A percentile compares a stretch with the other conserved stretches of the same genome.
phyloP scores from a whole-genome alignment of 1,140 invertebrate species.

The Apis florea region DNA sequence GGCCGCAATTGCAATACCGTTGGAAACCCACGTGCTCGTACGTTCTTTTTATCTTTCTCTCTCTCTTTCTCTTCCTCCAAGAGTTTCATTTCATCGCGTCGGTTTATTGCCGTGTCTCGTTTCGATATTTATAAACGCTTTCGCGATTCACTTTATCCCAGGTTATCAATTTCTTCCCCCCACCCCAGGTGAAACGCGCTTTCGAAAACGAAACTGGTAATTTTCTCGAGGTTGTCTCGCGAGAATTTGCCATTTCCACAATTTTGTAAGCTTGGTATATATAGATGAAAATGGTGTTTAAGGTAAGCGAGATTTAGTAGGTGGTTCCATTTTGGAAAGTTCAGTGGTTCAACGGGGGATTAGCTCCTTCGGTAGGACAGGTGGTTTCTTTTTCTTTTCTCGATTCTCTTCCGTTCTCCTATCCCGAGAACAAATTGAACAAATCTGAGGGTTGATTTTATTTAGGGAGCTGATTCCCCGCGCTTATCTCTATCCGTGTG shows the following conservation, averaged over 20 bases:
- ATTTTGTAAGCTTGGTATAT: background rate
- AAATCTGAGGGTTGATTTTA: background rate
- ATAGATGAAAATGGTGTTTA: background rate
- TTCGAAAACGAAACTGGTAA: background rate
- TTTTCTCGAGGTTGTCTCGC: constrained; percentile 6
- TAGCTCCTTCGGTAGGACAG: background rate
- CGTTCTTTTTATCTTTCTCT: background rate
- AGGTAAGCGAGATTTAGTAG: background rate
- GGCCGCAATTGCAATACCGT: constrained; percentile 42
- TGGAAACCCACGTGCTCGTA: background rate
- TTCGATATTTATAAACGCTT: constrained; percentile 35
- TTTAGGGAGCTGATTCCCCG: no score
- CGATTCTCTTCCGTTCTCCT: background rate
- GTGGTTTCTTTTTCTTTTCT: background rate
- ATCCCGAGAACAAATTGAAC: background rate
- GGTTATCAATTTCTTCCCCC: background rate
- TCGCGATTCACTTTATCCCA: constrained; percentile 7
- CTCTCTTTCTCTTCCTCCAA: no score
- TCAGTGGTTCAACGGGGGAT: background rate
- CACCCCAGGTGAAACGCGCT: no score
- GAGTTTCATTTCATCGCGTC: background rate
- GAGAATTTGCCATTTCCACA: background rate
- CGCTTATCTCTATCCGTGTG: no score
- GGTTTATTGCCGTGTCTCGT: background rate
- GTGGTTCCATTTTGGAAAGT: background rate